Evolutionary conservation across 23 tunicate genomes (phyloP).

Genomic region (Corella eumyota): DNA sequence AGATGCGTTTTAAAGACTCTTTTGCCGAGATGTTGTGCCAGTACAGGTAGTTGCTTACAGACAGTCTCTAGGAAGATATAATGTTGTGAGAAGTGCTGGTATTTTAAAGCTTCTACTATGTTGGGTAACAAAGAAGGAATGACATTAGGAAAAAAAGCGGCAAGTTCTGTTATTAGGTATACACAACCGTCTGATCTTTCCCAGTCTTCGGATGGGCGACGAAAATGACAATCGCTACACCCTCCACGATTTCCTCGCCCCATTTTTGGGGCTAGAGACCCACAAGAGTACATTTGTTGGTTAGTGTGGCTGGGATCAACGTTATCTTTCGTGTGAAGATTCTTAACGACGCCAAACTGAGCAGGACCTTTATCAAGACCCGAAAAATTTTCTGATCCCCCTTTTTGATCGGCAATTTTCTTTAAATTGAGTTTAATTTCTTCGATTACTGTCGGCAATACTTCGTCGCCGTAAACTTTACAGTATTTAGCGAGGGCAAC

Average conservation of each 20-base stretch:
- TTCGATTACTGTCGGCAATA: constrained; percentile 20
- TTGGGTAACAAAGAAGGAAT: constrained; percentile 21
- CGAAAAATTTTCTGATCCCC: constrained; percentile 33
- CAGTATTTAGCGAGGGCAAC: constrained; percentile 62
- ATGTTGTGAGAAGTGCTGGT: constrained; percentile 61
- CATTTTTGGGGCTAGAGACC: constrained; percentile 92
- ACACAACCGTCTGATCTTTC: constrained; percentile 90
- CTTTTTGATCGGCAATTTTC: constrained; percentile 44
- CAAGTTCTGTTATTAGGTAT: constrained; percentile 49
- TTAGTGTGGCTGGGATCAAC: constrained; percentile 46
- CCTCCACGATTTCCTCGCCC: constrained; percentile 67
- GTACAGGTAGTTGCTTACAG: constrained; percentile 71
- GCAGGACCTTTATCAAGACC: constrained; percentile 82
- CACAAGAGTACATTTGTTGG: constrained; percentile 95
- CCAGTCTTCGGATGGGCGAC: constrained; percentile 84
- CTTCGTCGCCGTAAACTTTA: constrained; percentile 53
- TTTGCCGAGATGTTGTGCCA: constrained; percentile 55
- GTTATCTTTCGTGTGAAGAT: constrained; percentile 19
- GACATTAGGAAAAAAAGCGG: constrained; percentile 16
- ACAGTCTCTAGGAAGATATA: constrained; percentile 62
- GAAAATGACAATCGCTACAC: constrained; percentile 71
- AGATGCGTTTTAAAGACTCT: constrained; percentile 54
- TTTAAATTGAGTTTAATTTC: constrained; percentile 49
- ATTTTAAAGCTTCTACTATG: constrained; percentile 25
- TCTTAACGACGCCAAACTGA: constrained; percentile 82